A percentile compares a stretch with the other conserved stretches of the same genome.
Conservation (phyloP, 2,888 invertebrate genomes). For the Drosophila kambysellisi region DNA sequence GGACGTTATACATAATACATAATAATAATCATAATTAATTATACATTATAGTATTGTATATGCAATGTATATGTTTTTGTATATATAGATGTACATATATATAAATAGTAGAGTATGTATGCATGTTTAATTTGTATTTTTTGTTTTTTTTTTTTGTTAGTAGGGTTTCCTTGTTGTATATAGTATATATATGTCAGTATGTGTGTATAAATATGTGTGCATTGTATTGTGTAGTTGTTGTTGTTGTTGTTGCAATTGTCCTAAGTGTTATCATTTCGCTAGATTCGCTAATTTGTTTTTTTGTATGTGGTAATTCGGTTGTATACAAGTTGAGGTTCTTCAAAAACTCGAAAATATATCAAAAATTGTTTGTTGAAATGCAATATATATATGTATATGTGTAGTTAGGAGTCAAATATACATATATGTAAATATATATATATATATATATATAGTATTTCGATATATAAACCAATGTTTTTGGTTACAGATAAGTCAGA, state of each 20-base stretch:
- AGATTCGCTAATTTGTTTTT: constrained; percentile 68
- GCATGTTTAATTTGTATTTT: constrained; percentile 34
- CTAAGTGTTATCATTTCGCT: constrained; percentile 68
- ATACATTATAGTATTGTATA: constrained; percentile 58
- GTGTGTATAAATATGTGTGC: constrained; percentile 54
- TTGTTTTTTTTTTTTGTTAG: constrained; percentile 38
- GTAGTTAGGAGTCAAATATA: constrained; percentile 56
- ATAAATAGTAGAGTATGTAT: constrained; percentile 52
- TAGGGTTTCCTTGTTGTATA: constrained; percentile 33
- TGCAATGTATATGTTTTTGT: constrained; percentile 42
- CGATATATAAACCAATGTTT: constrained; percentile 48
- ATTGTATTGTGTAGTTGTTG: constrained; percentile 51
- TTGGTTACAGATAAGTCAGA: constrained; percentile 47
- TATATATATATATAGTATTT: constrained; percentile 29
- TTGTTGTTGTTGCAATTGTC: constrained; percentile 61
- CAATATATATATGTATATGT: constrained; percentile 48
- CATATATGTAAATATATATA: constrained; percentile 34
- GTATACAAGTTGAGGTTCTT: constrained; percentile 70
- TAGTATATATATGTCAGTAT: constrained; percentile 31
- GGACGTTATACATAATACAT: constrained; percentile 66
- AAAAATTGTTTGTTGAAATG: constrained; percentile 69
- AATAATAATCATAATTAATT: constrained; percentile 51
- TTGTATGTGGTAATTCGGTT: constrained; percentile 47
- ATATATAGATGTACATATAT: constrained; percentile 55
- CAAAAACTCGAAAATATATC: constrained; percentile 77